phyloP scores from a whole-genome alignment of 2,888 invertebrate genomes.

The Phasia obesa region DNA sequence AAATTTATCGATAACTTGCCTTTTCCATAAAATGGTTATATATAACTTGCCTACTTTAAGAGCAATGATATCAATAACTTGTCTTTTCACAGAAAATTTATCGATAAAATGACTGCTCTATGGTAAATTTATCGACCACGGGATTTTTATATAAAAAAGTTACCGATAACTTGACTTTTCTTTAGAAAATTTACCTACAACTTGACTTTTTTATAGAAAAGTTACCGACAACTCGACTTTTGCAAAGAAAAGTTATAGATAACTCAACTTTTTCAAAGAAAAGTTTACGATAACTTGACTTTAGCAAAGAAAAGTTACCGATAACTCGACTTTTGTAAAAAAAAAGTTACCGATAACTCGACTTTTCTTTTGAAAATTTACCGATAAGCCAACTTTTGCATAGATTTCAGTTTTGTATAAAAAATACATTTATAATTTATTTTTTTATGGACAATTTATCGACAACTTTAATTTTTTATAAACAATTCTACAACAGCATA shows the following conservation, averaged over 20 bases:
- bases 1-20: background rate
- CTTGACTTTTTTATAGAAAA: background rate
- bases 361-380: background rate
- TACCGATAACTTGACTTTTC: background rate
- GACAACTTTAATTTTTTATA: no score
- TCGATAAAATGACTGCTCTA: background rate
- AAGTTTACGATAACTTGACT: no score
- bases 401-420: no score
- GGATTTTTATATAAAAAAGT: background rate
- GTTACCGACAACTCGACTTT: background rate
- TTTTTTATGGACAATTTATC: no score
- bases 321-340: background rate
- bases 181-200: background rate
- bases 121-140: no score
- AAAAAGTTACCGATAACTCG: background rate
- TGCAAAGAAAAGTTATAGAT: background rate
- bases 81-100: background rate
- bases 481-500: no score
- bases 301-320: background rate
- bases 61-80: no score
- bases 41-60: background rate
- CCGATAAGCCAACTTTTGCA: background rate
- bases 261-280: background rate
- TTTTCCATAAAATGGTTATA: background rate
- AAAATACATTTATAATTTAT: no score